Conservation (phyloP, 30 jellyfish, hydroid and myxozoan genomes). For the Hydractinia symbiolongicarpus region DNA sequence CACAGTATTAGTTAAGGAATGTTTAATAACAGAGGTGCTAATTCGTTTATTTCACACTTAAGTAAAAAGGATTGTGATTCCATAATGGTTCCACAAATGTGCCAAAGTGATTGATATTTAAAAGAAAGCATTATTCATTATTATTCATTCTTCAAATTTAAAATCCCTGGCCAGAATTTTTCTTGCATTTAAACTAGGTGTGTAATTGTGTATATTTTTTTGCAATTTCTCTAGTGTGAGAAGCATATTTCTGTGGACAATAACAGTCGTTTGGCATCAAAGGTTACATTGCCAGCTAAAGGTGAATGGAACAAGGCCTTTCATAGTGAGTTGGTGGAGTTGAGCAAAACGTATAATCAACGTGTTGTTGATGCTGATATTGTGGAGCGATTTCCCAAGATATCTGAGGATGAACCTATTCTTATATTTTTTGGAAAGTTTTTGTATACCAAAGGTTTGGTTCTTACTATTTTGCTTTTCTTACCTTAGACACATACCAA, state of each 20-base stretch:
- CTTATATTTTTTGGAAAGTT: slow-evolving; percentile 30
- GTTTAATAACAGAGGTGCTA: too few species aligned
- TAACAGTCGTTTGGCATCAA: slow-evolving; percentile 13
- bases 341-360: slow-evolving; percentile 20
- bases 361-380: slow-evolving; percentile 29
- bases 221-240: background rate
- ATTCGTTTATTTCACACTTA: too few species aligned
- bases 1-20: too few species aligned
- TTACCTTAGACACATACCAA: background rate
- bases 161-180: background rate
- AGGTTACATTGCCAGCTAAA: slow-evolving; percentile 2
- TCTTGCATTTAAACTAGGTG: background rate
- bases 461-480: background rate
- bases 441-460: slow-evolving; percentile 24
- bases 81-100: too few species aligned
- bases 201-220: background rate
- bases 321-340: slow-evolving; percentile 17
- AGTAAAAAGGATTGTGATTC: too few species aligned
- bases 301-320: slow-evolving; percentile 10
- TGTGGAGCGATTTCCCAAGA: slow-evolving; percentile 18
- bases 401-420: slow-evolving; percentile 30
- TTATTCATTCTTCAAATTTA: too few species aligned
- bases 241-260: background rate
- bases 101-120: too few species aligned
- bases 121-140: too few species aligned